These are phyloP conservation scores for Sarcophaga carnaria DNA, from an alignment of 2,888 invertebrate genomes.

Conservation along the genomic window DNA sequence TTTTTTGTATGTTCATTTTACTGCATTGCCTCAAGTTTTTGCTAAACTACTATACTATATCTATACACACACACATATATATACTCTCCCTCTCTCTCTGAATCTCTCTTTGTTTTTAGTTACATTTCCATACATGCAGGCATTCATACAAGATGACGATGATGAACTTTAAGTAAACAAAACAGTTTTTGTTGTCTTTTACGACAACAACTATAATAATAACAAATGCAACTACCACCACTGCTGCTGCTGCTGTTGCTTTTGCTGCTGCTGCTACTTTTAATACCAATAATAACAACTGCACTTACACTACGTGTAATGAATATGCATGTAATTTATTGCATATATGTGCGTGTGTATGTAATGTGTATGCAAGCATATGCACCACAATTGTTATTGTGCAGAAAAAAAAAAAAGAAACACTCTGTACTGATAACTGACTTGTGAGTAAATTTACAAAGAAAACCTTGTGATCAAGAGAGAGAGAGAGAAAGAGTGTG, in stretches of 20 bases:
- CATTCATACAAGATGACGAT: slow-evolving; percentile 8
- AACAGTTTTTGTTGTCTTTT: slow-evolving; percentile 22
- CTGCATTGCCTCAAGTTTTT: slow-evolving; percentile 65
- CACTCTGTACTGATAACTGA: slow-evolving; percentile 6
- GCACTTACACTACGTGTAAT: neutral
- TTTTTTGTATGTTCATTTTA: slow-evolving; percentile 55
- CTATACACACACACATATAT: neutral
- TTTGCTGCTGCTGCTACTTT: neutral
- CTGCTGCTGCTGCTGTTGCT: neutral
- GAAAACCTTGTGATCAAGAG: neutral
- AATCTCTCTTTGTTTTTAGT: no score
- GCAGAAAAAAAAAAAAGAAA: neutral
- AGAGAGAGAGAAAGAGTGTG: neutral
- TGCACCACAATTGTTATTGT: slow-evolving; percentile 28
- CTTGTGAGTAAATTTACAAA: slow-evolving; percentile 19
- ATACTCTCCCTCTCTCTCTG: neutral
- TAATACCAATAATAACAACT: slow-evolving; percentile 21
- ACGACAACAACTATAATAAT: neutral
- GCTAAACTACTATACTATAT: neutral
- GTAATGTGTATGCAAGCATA: neutral
- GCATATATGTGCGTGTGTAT: neutral
- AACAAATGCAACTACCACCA: no score
- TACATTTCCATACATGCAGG: neutral
- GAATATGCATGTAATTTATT: neutral
- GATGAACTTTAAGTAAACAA: slow-evolving; percentile 45